Conservation (phyloP, 2,113 vertebrate species). For the Calidris pygmaea region DNA sequence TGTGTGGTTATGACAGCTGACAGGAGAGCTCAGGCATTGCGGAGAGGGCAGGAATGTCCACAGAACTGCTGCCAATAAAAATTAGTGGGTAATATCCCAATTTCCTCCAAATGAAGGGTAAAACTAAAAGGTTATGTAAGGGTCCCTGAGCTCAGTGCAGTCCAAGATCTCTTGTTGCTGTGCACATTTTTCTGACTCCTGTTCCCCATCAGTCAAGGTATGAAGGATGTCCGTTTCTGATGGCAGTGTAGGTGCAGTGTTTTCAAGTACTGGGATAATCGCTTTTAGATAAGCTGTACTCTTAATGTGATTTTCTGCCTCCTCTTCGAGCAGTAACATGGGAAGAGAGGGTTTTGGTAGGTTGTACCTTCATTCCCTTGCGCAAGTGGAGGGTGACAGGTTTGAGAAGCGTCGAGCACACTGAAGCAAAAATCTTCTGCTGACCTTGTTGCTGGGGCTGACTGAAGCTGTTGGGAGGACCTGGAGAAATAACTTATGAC, state of each 20-base stretch:
- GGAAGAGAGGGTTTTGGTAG: background rate
- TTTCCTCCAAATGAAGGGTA: background rate
- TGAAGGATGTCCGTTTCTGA: background rate
- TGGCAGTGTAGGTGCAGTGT: background rate
- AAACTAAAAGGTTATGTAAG: background rate
- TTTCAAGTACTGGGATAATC: slow-evolving; percentile 7
- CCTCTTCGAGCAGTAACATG: slow-evolving; percentile 37
- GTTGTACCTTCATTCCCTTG: slow-evolving; percentile 27
- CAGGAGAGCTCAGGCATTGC: background rate
- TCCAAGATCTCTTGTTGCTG: background rate
- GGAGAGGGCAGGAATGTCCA: background rate
- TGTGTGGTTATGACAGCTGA: slow-evolving; percentile 32
- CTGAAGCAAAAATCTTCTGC: slow-evolving; percentile 40
- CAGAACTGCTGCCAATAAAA: background rate
- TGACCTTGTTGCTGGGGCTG: background rate
- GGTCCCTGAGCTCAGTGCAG: background rate
- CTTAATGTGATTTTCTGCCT: slow-evolving; percentile 61
- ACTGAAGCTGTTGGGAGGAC: slow-evolving; percentile 13
- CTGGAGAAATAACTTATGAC: background rate
- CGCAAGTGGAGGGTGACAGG: slow-evolving; percentile 30
- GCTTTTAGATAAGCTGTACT: background rate
- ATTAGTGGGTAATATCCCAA: background rate
- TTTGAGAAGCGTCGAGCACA: background rate
- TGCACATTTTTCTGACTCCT: background rate
- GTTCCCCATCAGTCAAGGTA: background rate